These are phyloP conservation scores for Pipistrellus nathusii DNA, from an alignment of 2,797 vertebrate genomes.

Conservation along the genomic window DNA sequence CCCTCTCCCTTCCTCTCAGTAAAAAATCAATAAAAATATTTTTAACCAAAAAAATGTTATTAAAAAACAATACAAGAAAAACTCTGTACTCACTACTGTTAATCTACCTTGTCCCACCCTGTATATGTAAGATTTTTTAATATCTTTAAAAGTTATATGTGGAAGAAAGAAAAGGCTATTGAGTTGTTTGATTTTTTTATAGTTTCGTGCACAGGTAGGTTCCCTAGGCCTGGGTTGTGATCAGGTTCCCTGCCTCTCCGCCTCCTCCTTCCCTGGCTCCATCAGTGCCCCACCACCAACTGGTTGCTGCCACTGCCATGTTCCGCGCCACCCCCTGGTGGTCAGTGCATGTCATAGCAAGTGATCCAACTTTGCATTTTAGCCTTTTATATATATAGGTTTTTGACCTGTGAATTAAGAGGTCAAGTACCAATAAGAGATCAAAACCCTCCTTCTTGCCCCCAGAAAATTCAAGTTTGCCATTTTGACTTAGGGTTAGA, in stretches of 20 bases:
- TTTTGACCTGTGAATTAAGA: slow-evolving; percentile 25
- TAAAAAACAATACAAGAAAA: not conserved
- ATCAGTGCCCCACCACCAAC: no score
- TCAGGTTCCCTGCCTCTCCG: no score
- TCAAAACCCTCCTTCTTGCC: not conserved
- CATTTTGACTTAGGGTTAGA: not conserved
- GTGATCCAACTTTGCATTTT: no score
- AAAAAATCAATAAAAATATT: no score
- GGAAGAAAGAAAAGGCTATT: not conserved
- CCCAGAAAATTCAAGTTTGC: slow-evolving; percentile 20
- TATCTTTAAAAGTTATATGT: slow-evolving; percentile 58
- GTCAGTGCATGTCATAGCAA: no score
- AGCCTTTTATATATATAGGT: not conserved
- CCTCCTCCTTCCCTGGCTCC: no score
- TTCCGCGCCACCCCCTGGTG: no score
- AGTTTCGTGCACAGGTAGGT: not conserved
- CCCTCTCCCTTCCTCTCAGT: no score
- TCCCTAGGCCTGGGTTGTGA: no score
- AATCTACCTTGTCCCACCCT: not conserved
- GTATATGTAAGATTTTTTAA: slow-evolving; percentile 38
- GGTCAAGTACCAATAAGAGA: not conserved
- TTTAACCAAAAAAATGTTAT: no score
- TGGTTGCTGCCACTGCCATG: no score
- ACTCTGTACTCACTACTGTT: not conserved
- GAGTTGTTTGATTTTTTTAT: not conserved